These are phyloP conservation scores for Pomatostomus ruficeps DNA, from an alignment of 2,113 vertebrate species.

Conservation along the genomic window DNA sequence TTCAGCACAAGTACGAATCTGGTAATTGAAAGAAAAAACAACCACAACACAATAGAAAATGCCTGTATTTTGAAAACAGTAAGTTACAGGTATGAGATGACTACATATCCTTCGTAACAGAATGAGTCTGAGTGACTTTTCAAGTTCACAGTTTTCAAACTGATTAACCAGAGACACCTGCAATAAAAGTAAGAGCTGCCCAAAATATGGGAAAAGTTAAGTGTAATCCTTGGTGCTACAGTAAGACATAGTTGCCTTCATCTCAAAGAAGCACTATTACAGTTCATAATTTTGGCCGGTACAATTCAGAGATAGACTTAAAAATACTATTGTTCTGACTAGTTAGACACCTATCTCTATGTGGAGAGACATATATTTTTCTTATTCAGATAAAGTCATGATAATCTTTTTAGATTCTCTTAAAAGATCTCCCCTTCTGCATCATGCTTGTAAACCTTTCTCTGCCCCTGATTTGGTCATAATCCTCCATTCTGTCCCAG, in stretches of 20 bases:
- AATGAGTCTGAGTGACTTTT: background rate
- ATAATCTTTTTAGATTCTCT: background rate
- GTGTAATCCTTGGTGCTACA: background rate
- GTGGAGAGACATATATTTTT: background rate
- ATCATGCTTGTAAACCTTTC: background rate
- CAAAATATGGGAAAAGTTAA: background rate
- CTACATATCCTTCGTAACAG: background rate
- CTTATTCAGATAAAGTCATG: background rate
- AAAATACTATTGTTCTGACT: background rate
- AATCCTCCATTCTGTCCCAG: background rate
- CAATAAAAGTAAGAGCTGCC: background rate
- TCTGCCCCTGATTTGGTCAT: background rate
- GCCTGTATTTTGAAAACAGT: background rate
- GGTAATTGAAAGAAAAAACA: background rate
- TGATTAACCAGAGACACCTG: background rate
- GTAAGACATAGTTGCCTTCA: background rate
- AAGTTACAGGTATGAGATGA: background rate
- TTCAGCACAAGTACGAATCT: constrained; percentile 90
- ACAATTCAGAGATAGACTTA: background rate
- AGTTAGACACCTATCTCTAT: background rate
- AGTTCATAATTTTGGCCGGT: background rate
- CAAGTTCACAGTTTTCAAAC: background rate
- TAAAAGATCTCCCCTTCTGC: background rate
- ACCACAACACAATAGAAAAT: background rate
- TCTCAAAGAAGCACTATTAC: background rate